Percentiles rank a stretch among this genome's conserved stretches.
These are phyloP conservation scores for Cuculus canorus DNA, from an alignment of 2,797 vertebrate species.

Conservation along the genomic window DNA sequence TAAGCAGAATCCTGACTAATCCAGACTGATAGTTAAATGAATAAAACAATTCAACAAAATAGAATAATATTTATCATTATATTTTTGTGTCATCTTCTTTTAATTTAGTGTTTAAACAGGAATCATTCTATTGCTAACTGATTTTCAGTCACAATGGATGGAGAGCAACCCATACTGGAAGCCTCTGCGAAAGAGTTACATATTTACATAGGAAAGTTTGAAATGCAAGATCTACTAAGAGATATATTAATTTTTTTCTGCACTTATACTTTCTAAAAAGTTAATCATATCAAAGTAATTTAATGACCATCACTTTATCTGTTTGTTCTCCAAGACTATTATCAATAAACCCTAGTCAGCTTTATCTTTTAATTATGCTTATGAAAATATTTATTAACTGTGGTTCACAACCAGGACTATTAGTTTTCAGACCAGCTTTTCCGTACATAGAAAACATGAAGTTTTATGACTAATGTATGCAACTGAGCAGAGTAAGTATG, in stretches of 20 bases:
- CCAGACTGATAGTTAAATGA: neutral
- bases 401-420: neutral
- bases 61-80: neutral
- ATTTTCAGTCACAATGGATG: neutral
- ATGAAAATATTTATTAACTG: neutral
- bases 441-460: neutral
- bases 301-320: neutral
- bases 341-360: neutral
- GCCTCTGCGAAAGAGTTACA: neutral
- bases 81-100: neutral
- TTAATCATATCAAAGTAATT: neutral
- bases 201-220: neutral
- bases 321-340: neutral
- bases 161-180: neutral
- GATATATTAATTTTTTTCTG: neutral
- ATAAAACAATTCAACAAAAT: neutral
- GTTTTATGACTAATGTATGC: neutral
- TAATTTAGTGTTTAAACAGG: neutral
- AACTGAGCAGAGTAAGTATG: neutral
- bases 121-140: neutral
- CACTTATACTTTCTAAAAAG: neutral
- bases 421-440: neutral
- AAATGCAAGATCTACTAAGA: neutral
- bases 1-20: neutral
- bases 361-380: neutral